Conservation (phyloP, 2,113 vertebrate species). For the Campylomormyrus numenius region DNA sequence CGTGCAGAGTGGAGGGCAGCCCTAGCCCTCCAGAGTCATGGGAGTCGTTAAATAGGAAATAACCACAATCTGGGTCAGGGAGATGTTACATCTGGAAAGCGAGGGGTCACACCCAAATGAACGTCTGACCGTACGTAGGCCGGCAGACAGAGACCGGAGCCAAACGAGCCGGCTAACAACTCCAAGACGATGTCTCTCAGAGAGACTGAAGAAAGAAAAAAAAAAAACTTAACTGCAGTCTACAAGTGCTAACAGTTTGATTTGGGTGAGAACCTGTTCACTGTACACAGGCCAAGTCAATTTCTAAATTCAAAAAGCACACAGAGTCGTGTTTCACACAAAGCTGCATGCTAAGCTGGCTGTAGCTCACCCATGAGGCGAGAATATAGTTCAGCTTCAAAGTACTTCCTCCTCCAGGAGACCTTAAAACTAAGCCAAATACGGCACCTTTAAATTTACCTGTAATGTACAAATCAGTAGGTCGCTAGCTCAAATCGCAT, state of each 20-base stretch:
- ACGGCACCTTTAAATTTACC: not conserved
- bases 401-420: not conserved
- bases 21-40: not conserved
- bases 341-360: not conserved
- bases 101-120: constrained; percentile 19
- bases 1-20: not conserved
- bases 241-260: not conserved
- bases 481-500: not conserved
- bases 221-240: not conserved
- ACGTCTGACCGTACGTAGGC: constrained; percentile 15
- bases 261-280: not conserved
- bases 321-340: not conserved
- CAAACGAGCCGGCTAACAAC: not conserved
- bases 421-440: not conserved
- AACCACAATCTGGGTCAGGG: constrained; percentile 17
- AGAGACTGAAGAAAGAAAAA: not conserved
- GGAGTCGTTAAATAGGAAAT: constrained; percentile 22
- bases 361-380: not conserved
- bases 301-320: not conserved
- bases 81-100: constrained; percentile 12
- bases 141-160: constrained; percentile 17
- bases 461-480: not conserved
- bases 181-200: not conserved
- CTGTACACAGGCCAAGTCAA: not conserved
- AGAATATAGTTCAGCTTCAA: not conserved